Percentiles rank a stretch among this genome's conserved stretches.
Evolutionary conservation across 1,140 invertebrate genomes (phyloP).

Genomic region (Listronotus bonariensis): DNA sequence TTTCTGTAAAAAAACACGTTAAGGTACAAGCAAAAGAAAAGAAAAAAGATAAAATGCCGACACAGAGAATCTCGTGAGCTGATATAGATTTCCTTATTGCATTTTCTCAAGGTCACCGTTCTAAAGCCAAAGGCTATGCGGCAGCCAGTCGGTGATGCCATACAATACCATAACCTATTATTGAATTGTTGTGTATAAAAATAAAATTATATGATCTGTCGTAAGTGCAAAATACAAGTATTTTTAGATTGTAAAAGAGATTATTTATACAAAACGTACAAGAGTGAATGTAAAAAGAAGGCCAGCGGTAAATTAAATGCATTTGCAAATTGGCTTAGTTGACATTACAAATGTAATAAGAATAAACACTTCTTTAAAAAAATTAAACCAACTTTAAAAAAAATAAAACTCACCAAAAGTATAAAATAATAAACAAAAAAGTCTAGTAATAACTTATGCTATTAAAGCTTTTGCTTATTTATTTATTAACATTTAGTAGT

Average conservation of each 20-base stretch:
- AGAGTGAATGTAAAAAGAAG: background rate
- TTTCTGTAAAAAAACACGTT: no score
- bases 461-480: no score
- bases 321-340: no score
- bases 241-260: slow-evolving; percentile 9
- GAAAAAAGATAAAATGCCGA: slow-evolving; percentile 11
- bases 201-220: slow-evolving; percentile 11
- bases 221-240: background rate
- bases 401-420: no score
- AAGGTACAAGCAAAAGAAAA: background rate
- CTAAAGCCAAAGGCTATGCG: slow-evolving; percentile 33
- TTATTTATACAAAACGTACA: background rate
- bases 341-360: no score
- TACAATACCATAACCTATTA: slow-evolving; percentile 10
- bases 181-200: slow-evolving; percentile 10
- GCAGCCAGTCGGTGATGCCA: slow-evolving; percentile 25
- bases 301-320: background rate
- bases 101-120: slow-evolving; percentile 36
- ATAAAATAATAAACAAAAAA: no score
- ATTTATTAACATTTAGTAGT: no score
- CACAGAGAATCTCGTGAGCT: slow-evolving; percentile 19
- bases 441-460: no score
- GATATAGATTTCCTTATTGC: slow-evolving; percentile 31
- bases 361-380: no score
- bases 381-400: no score